phyloP scores from a whole-genome alignment of 2,888 invertebrate genomes.

The Liposcelis brunnea region DNA sequence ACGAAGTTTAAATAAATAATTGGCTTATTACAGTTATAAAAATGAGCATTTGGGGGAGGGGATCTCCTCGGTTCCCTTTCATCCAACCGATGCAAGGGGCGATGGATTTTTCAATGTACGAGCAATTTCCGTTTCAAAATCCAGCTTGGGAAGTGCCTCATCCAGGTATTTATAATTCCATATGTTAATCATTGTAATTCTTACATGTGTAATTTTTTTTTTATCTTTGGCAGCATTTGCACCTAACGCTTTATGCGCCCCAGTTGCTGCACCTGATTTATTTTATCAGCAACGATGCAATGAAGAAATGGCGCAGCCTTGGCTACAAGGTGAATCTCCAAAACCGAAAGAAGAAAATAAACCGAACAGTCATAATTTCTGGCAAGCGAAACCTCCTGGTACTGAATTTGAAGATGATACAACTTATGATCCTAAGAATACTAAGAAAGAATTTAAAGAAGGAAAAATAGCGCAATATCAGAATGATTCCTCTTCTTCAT shows the following conservation, averaged over 20 bases:
- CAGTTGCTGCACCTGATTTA: neutral
- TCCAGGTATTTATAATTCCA: neutral
- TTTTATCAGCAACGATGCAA: neutral
- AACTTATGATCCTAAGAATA: neutral
- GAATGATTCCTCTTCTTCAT: neutral
- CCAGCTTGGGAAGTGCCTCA: constrained; percentile 1
- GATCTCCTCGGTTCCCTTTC: no score
- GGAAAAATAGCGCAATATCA: neutral
- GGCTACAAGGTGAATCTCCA: no score
- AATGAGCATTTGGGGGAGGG: no score
- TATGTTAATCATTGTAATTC: no score
- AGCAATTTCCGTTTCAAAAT: constrained; percentile 1
- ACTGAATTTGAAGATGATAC: neutral
- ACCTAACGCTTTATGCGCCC: neutral
- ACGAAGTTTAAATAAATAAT: no score
- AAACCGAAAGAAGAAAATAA: neutral
- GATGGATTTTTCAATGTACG: no score
- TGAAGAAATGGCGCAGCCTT: no score
- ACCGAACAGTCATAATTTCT: neutral
- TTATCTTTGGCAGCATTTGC: neutral
- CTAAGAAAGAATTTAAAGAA: neutral
- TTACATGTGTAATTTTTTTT: no score
- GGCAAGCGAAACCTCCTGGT: neutral
- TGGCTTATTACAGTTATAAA: no score
- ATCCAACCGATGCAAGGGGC: no score